A percentile compares a stretch with the other conserved stretches of the same genome.
Evolutionary conservation across 64 coral and sea anemone genomes (phyloP).

Genomic region (Pocillopora damicornis): DNA sequence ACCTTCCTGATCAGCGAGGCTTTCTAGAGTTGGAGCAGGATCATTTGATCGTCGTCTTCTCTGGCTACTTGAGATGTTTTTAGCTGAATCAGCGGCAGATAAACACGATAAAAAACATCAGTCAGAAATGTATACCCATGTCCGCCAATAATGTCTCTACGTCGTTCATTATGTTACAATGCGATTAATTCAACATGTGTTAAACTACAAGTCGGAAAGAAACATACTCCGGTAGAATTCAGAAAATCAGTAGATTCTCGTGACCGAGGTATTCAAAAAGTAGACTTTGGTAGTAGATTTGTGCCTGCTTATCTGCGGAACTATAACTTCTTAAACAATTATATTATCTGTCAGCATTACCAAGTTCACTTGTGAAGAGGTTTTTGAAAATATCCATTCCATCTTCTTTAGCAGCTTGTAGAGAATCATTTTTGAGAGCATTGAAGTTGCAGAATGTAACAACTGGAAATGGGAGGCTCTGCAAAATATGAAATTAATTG

Average conservation of each 20-base stretch:
- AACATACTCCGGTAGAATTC: no score
- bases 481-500: background rate
- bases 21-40: background rate
- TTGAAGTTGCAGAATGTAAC: conserved; percentile 64
- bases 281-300: background rate
- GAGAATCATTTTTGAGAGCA: conserved; percentile 10
- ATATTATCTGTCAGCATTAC: background rate
- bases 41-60: background rate
- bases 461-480: conserved; percentile 55
- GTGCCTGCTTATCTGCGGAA: no score
- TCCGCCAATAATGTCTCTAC: background rate
- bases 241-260: no score
- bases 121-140: background rate
- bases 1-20: background rate
- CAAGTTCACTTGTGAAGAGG: background rate
- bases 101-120: background rate
- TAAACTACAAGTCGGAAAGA: no score
- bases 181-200: no score
- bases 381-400: background rate
- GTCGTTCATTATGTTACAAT: no score
- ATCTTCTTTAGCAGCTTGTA: background rate
- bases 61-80: background rate
- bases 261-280: background rate
- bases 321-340: background rate
- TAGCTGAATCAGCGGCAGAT: background rate